Conservation (phyloP, 2,113 vertebrate species). For the Gambusia affinis region DNA sequence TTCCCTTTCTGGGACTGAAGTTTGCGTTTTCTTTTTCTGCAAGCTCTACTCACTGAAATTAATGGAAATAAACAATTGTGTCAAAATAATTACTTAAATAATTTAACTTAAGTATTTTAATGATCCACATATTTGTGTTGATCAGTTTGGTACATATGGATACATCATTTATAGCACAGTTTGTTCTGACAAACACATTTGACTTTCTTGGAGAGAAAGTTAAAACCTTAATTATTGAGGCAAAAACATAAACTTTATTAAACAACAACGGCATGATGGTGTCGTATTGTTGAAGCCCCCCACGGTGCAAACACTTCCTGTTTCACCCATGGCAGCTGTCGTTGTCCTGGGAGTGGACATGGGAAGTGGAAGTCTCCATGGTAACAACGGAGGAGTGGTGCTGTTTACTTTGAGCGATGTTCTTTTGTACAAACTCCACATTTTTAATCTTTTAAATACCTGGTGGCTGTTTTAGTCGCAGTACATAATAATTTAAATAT, state of each 20-base stretch:
- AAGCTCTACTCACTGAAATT: neutral
- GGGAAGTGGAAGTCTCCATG: slow-evolving; percentile 73
- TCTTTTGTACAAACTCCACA: slow-evolving; percentile 18
- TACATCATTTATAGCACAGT: slow-evolving; percentile 10
- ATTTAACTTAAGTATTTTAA: no score
- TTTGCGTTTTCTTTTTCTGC: neutral
- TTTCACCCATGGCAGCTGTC: slow-evolving; percentile 66
- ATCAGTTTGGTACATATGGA: no score
- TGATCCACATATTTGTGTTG: no score
- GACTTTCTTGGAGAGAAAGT: neutral
- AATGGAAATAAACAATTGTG: neutral
- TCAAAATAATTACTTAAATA: neutral
- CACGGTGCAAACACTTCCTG: slow-evolving; percentile 68
- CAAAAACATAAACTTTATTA: slow-evolving; percentile 5
- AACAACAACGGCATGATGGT: slow-evolving; percentile 38
- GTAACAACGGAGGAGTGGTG: slow-evolving; percentile 67
- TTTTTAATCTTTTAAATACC: slow-evolving; percentile 32
- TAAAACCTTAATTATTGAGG: neutral
- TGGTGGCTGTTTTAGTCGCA: slow-evolving; percentile 10
- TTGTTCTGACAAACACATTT: neutral
- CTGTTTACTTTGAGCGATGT: slow-evolving; percentile 51
- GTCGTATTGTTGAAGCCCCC: slow-evolving; percentile 52
- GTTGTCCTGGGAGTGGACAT: slow-evolving; percentile 78
- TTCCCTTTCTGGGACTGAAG: neutral
- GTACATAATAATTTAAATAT: neutral